Evolutionary conservation across 2,888 invertebrate species (phyloP), one percentile per base, ranked within the genome.

Genomic region (Crepidodera aurea): DNA sequence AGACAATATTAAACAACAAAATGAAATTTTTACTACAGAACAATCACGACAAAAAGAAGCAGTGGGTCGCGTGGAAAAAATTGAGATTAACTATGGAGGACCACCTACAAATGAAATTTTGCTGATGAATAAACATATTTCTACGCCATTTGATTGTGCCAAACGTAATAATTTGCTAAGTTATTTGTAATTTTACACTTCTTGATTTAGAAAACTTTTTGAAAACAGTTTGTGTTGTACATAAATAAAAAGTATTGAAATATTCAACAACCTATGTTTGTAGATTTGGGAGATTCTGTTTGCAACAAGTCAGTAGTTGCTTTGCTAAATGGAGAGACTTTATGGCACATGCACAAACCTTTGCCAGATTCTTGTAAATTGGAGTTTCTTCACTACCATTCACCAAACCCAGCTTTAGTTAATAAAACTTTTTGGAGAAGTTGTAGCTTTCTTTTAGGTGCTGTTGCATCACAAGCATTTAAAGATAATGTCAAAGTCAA

Each of bases 311-410:
- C 92, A 50, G 94, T 90, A 0, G 76, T 98, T 18, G 97, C 96
- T 0, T 77, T 93, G 22, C 83, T 98, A 0, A 89, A 97, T 76
- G 90, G 90, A 1, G 83, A 88, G 54, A 81, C 85, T 0, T 83
- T 91, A 7, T 98, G 97, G 97, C 97, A 98, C 77, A 93, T 98
- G 91, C 93, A 96, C 76, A 86, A 89, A 69, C 97, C 98, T 0
- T 81, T 98, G 27, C 83, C 82, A 46, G 84, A 85, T 39, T 81
- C 83, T 32, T 92, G 92, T 74, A 84, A 85, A 40, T 71, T 92
- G 8, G 82, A 85, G 72, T 84, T 86, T 4, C 82, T 86, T 71
- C 87, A 88, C 77, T 91, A 88, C 82, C 86, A 85, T 51, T 85
- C 87, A 53, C 75, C 84, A 0, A 86, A 88, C 60, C 86, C 86